phyloP scores from a whole-genome alignment of 2,888 invertebrate species.

The Lamellibrachia columna region DNA sequence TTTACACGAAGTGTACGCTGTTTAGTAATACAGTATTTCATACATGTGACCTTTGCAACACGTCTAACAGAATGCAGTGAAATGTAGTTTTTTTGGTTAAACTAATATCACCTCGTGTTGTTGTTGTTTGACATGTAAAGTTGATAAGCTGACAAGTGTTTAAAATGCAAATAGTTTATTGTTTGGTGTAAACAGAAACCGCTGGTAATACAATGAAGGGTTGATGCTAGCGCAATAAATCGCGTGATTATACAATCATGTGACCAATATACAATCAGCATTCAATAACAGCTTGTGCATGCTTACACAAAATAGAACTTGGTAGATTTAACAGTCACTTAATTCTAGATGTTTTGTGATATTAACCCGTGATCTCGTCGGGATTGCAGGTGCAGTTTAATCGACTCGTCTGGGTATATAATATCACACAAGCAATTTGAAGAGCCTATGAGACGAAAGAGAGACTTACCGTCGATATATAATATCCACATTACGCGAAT shows the following conservation, averaged over 20 bases:
- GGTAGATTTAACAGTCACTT: not conserved
- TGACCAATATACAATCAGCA: not conserved
- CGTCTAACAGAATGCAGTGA: too few species aligned
- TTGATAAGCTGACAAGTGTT: too few species aligned
- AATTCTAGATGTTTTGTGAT: not conserved
- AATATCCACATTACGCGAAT: not conserved
- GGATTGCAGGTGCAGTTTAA: not conserved
- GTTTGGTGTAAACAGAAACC: too few species aligned
- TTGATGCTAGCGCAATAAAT: too few species aligned
- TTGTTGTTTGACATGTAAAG: too few species aligned
- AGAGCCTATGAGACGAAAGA: not conserved
- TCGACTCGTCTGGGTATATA: not conserved
- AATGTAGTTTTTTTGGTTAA: too few species aligned
- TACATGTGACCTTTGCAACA: too few species aligned
- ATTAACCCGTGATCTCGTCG: not conserved
- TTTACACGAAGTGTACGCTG: too few species aligned
- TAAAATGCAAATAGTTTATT: too few species aligned
- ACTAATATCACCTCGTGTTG: too few species aligned
- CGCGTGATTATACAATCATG: not conserved
- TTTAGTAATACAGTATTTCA: too few species aligned
- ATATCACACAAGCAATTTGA: not conserved
- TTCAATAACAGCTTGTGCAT: not conserved
- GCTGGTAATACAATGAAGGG: too few species aligned
- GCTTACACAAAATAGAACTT: not conserved
- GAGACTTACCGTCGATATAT: not conserved